phyloP scores from a whole-genome alignment of 2,113 vertebrate genomes.

The Ictidomys tridecemlineatus region DNA sequence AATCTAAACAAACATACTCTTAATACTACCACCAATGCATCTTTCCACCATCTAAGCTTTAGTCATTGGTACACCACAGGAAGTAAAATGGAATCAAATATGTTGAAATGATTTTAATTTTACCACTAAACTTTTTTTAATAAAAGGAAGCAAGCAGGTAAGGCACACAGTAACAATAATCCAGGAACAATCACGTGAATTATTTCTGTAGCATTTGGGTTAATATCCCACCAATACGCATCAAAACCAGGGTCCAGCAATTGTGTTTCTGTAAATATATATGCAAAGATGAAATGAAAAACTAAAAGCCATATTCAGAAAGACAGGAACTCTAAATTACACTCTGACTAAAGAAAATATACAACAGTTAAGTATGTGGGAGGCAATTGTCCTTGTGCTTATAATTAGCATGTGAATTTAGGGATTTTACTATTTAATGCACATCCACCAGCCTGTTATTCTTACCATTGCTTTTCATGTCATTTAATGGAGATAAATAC shows the following conservation, averaged over 20 bases:
- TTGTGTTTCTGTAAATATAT: not conserved
- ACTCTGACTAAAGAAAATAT: conserved; percentile 81
- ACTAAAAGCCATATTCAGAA: conserved; percentile 81
- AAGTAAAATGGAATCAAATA: conserved; percentile 30
- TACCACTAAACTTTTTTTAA: conserved; percentile 40
- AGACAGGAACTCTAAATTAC: conserved; percentile 80
- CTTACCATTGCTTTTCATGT: conserved; percentile 79
- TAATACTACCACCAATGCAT: not conserved
- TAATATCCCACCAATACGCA: conserved; percentile 45
- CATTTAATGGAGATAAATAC: conserved; percentile 86
- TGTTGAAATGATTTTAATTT: conserved; percentile 62
- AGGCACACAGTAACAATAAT: not conserved
- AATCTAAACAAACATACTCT: conserved; percentile 25
- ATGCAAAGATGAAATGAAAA: conserved; percentile 72
- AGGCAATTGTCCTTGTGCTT: conserved; percentile 87
- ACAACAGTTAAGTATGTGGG: conserved; percentile 81
- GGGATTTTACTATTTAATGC: conserved; percentile 82
- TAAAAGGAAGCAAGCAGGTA: conserved; percentile 34
- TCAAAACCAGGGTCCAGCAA: conserved; percentile 30
- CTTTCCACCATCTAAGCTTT: not conserved
- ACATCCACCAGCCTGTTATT: conserved; percentile 81
- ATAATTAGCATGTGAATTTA: conserved; percentile 87
- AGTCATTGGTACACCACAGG: not conserved
- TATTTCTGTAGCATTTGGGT: not conserved
- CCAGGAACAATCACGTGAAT: conserved; percentile 27